phyloP scores from a whole-genome alignment of 2,888 invertebrate genomes.

The Nyleta sp. region DNA sequence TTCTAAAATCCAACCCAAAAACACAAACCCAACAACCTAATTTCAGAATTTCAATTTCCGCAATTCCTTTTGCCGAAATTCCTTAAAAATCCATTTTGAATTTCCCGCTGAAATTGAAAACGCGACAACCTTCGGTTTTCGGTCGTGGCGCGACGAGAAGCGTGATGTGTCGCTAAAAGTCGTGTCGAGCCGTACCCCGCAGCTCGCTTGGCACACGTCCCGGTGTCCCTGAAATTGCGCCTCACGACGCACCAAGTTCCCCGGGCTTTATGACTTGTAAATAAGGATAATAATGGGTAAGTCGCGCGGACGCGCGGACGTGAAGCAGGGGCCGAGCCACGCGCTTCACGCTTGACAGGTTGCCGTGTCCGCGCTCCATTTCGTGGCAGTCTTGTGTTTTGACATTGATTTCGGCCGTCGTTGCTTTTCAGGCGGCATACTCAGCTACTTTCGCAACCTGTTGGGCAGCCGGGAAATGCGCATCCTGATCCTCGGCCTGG shows the following conservation, averaged over 20 bases:
- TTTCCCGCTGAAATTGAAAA: neutral
- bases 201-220: neutral
- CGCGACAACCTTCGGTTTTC: neutral
- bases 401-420: slow-evolving; percentile 8
- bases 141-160: neutral
- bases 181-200: slow-evolving; percentile 8
- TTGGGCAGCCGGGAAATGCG: slow-evolving; percentile 99
- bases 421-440: slow-evolving; percentile 91
- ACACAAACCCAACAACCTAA: no score
- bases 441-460: slow-evolving; percentile 98
- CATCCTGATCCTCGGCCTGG: slow-evolving; percentile 98
- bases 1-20: no score
- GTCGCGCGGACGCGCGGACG: neutral
- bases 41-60: no score
- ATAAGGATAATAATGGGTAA: slow-evolving; percentile 59
- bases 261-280: slow-evolving; percentile 39
- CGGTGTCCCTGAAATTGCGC: slow-evolving; percentile 2
- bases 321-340: neutral
- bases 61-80: no score
- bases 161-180: slow-evolving; percentile 31
- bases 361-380: slow-evolving; percentile 30
- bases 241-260: neutral
- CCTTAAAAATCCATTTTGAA: neutral
- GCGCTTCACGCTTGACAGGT: slow-evolving; percentile 39
- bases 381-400: slow-evolving; percentile 23